phyloP scores from a whole-genome alignment of 2,113 vertebrate species.

The Indicator indicator region DNA sequence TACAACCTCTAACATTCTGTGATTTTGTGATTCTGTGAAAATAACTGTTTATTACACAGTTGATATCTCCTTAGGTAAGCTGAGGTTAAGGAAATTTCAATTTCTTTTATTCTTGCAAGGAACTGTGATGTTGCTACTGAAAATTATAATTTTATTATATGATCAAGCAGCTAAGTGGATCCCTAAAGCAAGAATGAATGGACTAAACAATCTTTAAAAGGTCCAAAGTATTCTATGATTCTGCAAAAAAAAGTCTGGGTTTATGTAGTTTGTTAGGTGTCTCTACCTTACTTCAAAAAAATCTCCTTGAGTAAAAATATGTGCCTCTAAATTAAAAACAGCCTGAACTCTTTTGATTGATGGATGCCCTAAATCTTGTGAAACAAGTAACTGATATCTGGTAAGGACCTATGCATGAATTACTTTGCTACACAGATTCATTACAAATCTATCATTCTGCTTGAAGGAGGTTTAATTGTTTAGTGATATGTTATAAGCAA shows the following conservation, averaged over 20 bases:
- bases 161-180: background rate
- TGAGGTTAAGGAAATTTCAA: background rate
- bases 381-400: constrained; percentile 41
- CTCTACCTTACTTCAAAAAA: background rate
- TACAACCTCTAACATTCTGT: no score
- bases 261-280: background rate
- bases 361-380: background rate
- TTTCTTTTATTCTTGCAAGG: background rate
- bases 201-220: background rate
- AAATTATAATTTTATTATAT: background rate
- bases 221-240: background rate
- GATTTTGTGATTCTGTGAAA: background rate
- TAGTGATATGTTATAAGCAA: background rate
- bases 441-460: constrained; percentile 47
- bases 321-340: background rate
- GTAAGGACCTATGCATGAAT: constrained; percentile 39
- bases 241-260: background rate
- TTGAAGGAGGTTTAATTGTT: constrained; percentile 53
- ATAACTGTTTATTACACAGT: background rate
- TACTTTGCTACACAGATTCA: constrained; percentile 37
- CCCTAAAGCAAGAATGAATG: background rate
- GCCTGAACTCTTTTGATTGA: background rate
- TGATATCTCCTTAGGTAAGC: background rate
- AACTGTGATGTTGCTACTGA: background rate
- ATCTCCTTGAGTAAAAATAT: background rate